Percentiles rank a stretch among this genome's conserved stretches.
These are phyloP conservation scores for Callimorpha dominula DNA, from an alignment of 2,888 invertebrate species.

Conservation along the genomic window DNA sequence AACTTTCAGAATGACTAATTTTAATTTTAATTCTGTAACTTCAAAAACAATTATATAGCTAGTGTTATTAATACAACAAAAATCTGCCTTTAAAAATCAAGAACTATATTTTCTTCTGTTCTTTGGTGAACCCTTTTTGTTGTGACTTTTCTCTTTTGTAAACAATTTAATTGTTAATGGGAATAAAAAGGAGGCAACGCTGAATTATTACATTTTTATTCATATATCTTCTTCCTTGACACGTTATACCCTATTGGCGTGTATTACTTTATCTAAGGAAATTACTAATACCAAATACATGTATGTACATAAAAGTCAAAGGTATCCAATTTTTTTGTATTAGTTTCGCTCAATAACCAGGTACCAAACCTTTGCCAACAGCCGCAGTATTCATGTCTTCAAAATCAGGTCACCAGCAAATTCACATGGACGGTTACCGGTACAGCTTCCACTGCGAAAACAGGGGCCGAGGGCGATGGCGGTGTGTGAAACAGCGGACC, in stretches of 20 bases:
- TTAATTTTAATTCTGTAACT: no score
- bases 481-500: constrained; percentile 48
- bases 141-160: no score
- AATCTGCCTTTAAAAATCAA: no score
- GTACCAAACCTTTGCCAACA: constrained; percentile 15
- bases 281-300: neutral
- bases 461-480: constrained; percentile 41
- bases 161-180: no score
- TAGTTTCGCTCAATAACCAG: neutral
- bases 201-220: neutral
- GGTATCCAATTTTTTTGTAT: neutral
- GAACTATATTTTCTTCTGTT: no score
- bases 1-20: no score
- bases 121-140: no score
- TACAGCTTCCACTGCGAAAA: constrained; percentile 39
- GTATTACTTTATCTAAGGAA: neutral
- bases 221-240: neutral
- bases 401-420: constrained; percentile 46
- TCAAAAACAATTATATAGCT: no score
- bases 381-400: constrained; percentile 24
- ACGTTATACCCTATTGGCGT: neutral
- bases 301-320: neutral
- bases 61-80: no score
- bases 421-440: constrained; percentile 41
- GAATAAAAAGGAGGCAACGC: no score